These are phyloP conservation scores for Myotis pilosus DNA, from an alignment of 2,797 vertebrate species.

Conservation along the genomic window DNA sequence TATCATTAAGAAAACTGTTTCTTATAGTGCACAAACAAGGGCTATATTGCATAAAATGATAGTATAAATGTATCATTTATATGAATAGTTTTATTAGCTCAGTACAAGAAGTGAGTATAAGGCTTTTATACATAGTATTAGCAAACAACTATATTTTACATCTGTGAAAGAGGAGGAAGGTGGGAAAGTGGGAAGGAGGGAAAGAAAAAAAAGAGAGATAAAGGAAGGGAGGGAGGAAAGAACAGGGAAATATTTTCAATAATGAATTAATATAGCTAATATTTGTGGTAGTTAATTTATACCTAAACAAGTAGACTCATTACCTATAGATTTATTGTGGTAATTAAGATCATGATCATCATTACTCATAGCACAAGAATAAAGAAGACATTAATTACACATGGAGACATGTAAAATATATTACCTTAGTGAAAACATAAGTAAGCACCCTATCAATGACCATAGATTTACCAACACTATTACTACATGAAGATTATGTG, in stretches of 20 bases:
- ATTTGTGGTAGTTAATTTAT: not conserved
- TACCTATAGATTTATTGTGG: not conserved
- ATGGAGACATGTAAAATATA: not conserved
- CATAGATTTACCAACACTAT: not conserved
- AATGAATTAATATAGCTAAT: not conserved
- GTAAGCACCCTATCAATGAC: not conserved
- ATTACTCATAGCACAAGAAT: not conserved
- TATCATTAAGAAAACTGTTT: not conserved
- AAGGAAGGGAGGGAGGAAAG: not conserved
- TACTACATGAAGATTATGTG: not conserved
- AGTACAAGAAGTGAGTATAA: not conserved
- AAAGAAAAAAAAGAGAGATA: not conserved
- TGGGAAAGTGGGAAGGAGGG: not conserved
- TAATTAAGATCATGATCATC: not conserved
- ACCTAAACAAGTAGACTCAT: not conserved
- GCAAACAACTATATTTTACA: not conserved
- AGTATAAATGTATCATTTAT: not conserved
- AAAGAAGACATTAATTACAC: not conserved
- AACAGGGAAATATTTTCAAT: not conserved
- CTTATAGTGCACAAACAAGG: not conserved
- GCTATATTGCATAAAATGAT: not conserved
- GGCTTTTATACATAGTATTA: not conserved
- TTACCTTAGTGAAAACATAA: not conserved
- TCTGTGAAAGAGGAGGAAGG: not conserved
- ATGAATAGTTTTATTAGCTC: not conserved